phyloP scores from a whole-genome alignment of 2,113 vertebrate genomes.

The Tetrax tetrax region DNA sequence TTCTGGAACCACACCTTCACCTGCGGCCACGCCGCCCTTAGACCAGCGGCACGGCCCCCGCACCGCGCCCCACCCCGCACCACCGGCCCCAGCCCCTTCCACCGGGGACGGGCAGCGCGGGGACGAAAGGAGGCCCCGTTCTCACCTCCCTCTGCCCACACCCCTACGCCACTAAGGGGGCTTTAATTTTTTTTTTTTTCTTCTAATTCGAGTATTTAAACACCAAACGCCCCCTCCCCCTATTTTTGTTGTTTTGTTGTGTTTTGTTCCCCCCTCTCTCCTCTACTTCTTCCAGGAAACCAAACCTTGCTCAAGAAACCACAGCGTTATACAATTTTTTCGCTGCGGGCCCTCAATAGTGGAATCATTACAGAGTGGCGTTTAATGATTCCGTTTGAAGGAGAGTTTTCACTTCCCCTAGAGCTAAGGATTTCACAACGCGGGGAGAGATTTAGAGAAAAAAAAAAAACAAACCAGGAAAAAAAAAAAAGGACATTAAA shows the following conservation, averaged over 20 bases:
- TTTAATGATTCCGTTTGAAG: conserved; percentile 74
- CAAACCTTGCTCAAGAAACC: conserved; percentile 37
- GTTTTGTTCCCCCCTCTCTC: background rate
- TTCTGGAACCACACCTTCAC: conserved; percentile 99
- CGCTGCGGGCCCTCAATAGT: background rate
- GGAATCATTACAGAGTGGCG: conserved; percentile 34
- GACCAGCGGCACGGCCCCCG: background rate
- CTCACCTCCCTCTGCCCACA: background rate
- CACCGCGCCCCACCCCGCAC: background rate
- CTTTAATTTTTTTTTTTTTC: background rate
- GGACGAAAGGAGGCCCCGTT: no score
- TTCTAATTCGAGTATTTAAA: background rate
- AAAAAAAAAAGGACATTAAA: background rate
- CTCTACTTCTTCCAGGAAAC: conserved; percentile 19
- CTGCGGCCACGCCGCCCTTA: conserved; percentile 75
- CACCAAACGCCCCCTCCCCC: background rate
- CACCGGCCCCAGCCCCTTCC: background rate
- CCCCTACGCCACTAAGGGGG: background rate
- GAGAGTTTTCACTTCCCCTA: conserved; percentile 77
- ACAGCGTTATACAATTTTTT: conserved; percentile 29
- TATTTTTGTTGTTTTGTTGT: background rate
- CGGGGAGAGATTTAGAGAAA: background rate
- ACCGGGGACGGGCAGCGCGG: background rate
- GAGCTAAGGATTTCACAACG: conserved; percentile 68
- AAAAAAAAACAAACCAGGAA: background rate